phyloP scores from a whole-genome alignment of 2,797 vertebrate species.

The Pithecia hirsuta region DNA sequence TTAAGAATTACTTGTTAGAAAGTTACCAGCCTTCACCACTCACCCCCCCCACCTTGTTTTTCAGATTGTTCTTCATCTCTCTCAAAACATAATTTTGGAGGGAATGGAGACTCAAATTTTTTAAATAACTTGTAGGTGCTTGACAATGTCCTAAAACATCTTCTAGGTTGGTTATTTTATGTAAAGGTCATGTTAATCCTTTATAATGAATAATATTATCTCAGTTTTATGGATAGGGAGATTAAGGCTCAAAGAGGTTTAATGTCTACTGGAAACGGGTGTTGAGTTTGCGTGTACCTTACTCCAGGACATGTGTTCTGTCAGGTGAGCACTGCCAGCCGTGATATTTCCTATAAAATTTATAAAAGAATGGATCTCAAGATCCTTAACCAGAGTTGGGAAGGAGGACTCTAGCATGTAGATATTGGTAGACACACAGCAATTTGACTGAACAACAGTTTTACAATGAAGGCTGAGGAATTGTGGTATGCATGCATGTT shows the following conservation, averaged over 20 bases:
- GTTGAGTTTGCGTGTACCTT: background rate
- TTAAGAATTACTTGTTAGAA: background rate
- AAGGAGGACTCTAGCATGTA: background rate
- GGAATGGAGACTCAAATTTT: background rate
- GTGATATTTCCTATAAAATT: fast-evolving
- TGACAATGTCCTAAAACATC: background rate
- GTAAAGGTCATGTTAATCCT: fast-evolving
- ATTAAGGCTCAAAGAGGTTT: background rate
- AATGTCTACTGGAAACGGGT: background rate
- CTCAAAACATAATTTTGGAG: background rate
- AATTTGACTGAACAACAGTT: background rate
- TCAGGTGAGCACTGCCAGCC: background rate
- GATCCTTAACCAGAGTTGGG: background rate
- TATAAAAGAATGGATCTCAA: background rate
- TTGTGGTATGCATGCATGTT: fast-evolving
- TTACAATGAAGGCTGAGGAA: too few species aligned
- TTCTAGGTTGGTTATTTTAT: background rate
- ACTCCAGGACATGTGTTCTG: background rate
- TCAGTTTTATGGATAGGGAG: background rate
- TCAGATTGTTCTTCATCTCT: fast-evolving
- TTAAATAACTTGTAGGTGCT: too few species aligned
- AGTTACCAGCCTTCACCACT: fast-evolving
- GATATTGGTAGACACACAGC: background rate
- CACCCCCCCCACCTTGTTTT: background rate
- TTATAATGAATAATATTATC: too few species aligned